Base-by-base conservation (phyloP, 2,113 vertebrate genomes). In the Chrysochloris asiatica region DNA sequence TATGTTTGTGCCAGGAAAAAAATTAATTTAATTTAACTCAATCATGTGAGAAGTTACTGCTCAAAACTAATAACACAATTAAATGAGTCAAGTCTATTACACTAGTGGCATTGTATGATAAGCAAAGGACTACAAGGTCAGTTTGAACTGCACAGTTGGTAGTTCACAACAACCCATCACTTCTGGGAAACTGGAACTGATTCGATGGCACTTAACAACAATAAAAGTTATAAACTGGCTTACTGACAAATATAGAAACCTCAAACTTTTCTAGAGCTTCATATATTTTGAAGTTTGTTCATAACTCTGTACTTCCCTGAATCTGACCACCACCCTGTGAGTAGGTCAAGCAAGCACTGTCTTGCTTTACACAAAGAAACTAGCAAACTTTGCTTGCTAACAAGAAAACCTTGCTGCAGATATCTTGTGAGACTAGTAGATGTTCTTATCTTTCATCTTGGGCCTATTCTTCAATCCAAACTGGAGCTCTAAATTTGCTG, bases 21-120 rank as follows among this genome's bases (percentile, higher is more conserved):
- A 91, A 87, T 59, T 92, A 90, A 83, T 41, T 85, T 26, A 83
- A 56, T 81, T 93, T 77, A n/a, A n/a, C n/a, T n/a, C n/a, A 81
- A 26, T 84, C 59, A 36, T 33, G 6, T 77, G 47, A 83, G 61
- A 90, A 88, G 82, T 13, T 1, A 22, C 24, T 56, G 28, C 30
- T 93, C 61, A 73, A 90, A 92, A 56, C 33, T 14, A 59, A 6
- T 8, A 81, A 65, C 61, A 69, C 52, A 85, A 48, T 92, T 82
- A 52, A 90, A 78, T 85, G 69, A 52, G 26, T 69, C 41, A 22
- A 8, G 92, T 77, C 67, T 86, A 69, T 21, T 48, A 7, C 6
- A 69, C 26, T 77, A 6, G 19, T n/a, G n/a, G n/a, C n/a, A n/a
- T n/a, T n/a, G n/a, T n/a, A n/a, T n/a, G n/a, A n/a, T n/a, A n/a